Evolutionary conservation across 2,888 invertebrate species (phyloP).

Genomic region (Drosophila melanosoma): DNA sequence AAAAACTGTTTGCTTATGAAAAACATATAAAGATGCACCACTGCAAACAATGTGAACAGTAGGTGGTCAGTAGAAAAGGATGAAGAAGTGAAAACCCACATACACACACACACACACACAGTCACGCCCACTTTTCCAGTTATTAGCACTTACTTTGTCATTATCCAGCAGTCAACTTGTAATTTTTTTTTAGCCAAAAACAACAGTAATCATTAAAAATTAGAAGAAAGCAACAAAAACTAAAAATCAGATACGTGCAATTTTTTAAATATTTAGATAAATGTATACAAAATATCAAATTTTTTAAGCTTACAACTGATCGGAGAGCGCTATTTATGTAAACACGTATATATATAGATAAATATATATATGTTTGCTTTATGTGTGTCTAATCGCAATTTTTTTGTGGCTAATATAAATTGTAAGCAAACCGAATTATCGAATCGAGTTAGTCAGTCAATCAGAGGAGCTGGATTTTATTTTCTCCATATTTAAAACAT

Average conservation of each 20-base stretch:
- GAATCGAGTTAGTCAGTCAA: conserved; percentile 24
- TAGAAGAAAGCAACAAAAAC: background rate
- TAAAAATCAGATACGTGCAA: background rate
- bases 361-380: background rate
- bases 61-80: background rate
- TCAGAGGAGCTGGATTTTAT: conserved; percentile 14
- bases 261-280: background rate
- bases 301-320: too few species aligned
- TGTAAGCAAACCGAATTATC: conserved; percentile 8
- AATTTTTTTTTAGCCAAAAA: background rate
- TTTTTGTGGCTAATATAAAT: conserved; percentile 8
- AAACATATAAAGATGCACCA: background rate
- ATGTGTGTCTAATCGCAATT: conserved; percentile 1
- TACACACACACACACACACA: background rate
- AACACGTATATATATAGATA: background rate
- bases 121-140: conserved; percentile 26
- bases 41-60: background rate
- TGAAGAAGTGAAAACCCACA: background rate
- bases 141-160: conserved; percentile 31
- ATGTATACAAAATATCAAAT: background rate
- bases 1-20: background rate
- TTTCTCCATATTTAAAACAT: background rate
- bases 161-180: conserved; percentile 6
- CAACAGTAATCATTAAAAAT: background rate
- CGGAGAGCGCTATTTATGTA: background rate